These are phyloP conservation scores for Pseudochromis fuscus DNA, from an alignment of 2,797 vertebrate genomes.

Conservation along the genomic window DNA sequence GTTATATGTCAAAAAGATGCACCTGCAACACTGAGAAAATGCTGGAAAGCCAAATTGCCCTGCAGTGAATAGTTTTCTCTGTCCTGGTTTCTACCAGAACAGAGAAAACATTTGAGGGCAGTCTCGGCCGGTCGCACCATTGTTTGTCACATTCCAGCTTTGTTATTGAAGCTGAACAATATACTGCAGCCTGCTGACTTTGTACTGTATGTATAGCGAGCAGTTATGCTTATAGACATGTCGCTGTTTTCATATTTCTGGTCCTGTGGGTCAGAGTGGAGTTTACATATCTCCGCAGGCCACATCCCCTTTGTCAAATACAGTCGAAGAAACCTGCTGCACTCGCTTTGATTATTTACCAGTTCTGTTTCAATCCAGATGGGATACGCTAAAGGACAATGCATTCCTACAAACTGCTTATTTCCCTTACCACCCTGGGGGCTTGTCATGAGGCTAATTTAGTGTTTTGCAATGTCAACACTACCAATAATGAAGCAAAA, in stretches of 20 bases:
- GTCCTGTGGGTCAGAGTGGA: background rate
- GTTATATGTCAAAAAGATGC: constrained; percentile 3
- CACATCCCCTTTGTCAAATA: constrained; percentile 66
- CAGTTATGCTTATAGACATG: background rate
- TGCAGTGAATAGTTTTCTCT: constrained; percentile 29
- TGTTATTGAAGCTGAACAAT: constrained; percentile 69
- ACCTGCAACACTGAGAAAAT: constrained; percentile 18
- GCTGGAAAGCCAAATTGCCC: constrained; percentile 21
- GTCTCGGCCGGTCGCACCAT: constrained; percentile 5
- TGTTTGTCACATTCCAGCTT: constrained; percentile 69
- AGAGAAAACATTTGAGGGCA: constrained; percentile 33
- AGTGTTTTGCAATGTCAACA: background rate
- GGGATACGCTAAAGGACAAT: background rate
- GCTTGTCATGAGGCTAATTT: background rate
- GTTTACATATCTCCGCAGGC: constrained; percentile 29
- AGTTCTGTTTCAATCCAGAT: background rate
- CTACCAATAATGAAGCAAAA: background rate
- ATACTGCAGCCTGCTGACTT: constrained; percentile 63
- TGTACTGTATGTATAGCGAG: constrained; percentile 17
- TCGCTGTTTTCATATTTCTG: constrained; percentile 30
- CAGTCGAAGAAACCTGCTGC: constrained; percentile 3
- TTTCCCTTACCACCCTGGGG: background rate
- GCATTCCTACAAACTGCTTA: background rate
- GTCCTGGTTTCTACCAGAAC: constrained; percentile 30
- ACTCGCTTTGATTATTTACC: background rate